A percentile compares a stretch with the other conserved stretches of the same genome.
phyloP scores from a whole-genome alignment of 2,888 invertebrate genomes.

The Geophilus truncorum region DNA sequence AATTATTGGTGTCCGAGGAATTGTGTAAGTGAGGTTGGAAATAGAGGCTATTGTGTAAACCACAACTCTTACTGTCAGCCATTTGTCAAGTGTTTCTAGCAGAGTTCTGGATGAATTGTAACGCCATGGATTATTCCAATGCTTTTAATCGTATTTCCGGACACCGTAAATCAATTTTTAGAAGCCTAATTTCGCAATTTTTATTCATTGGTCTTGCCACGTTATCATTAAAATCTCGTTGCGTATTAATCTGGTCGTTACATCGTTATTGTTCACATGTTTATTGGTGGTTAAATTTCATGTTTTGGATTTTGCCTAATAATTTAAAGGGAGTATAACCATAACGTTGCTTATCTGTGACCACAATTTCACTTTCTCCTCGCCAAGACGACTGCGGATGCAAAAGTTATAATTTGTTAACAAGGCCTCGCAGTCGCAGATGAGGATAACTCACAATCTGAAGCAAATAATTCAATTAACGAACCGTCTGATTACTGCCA shows the following conservation, averaged over 20 bases:
- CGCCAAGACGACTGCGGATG: neutral
- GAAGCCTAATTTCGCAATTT: neutral
- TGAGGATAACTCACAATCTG: neutral
- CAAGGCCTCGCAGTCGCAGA: neutral
- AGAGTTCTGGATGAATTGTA: neutral
- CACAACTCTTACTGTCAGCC: slow-evolving; percentile 7
- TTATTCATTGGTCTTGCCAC: neutral
- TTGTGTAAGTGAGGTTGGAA: slow-evolving; percentile 15
- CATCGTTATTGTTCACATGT: neutral
- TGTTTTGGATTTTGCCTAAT: neutral
- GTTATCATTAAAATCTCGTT: neutral
- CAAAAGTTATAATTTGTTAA: neutral
- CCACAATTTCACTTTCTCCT: neutral
- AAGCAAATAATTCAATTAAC: neutral
- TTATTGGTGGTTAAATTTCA: neutral
- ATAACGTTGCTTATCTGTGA: neutral
- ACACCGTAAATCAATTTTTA: neutral
- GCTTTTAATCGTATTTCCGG: neutral
- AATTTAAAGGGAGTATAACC: neutral
- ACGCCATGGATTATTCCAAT: neutral
- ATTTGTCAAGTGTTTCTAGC: neutral
- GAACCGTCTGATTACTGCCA: neutral
- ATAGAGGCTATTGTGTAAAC: slow-evolving; percentile 7
- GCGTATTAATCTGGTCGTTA: too few relatives aligned
- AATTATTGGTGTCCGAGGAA: slow-evolving; percentile 17